phyloP scores from a whole-genome alignment of 2,888 invertebrate genomes.

The Rhyacophila evoluta region DNA sequence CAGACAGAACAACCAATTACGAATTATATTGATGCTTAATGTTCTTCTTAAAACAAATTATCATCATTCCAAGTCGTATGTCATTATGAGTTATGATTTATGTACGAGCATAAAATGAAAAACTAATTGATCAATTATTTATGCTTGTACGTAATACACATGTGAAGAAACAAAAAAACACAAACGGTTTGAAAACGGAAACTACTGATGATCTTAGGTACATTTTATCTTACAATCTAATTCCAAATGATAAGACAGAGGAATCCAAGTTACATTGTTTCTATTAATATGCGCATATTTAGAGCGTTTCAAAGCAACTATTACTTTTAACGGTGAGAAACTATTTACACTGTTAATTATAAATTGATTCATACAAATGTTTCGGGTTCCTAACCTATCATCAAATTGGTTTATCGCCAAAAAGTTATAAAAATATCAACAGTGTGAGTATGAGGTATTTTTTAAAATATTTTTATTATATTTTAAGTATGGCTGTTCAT shows the following conservation, averaged over 20 bases:
- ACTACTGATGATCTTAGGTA: slow-evolving; percentile 11
- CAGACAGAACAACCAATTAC: too few relatives aligned
- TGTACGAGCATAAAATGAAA: background rate
- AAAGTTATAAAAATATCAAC: too few relatives aligned
- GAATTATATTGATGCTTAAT: background rate
- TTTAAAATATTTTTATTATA: too few relatives aligned
- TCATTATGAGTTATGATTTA: background rate
- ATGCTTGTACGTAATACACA: slow-evolving; percentile 8
- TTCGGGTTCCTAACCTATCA: too few relatives aligned
- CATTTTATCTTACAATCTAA: slow-evolving; percentile 16
- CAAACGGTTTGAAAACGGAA: background rate
- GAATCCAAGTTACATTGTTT: background rate
- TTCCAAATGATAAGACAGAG: background rate
- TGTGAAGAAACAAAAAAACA: slow-evolving; percentile 9
- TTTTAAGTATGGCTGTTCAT: too few relatives aligned
- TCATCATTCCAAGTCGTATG: background rate
- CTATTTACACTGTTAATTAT: too few relatives aligned
- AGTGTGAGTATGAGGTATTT: too few relatives aligned
- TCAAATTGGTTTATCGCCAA: too few relatives aligned
- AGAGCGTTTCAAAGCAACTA: too few relatives aligned
- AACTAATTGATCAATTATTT: slow-evolving; percentile 20
- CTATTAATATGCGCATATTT: background rate
- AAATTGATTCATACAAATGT: too few relatives aligned
- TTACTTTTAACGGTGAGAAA: too few relatives aligned
- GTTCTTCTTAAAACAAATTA: background rate